Base-by-base conservation (phyloP, 2,888 invertebrate genomes). In the Galeruca laticollis region DNA sequence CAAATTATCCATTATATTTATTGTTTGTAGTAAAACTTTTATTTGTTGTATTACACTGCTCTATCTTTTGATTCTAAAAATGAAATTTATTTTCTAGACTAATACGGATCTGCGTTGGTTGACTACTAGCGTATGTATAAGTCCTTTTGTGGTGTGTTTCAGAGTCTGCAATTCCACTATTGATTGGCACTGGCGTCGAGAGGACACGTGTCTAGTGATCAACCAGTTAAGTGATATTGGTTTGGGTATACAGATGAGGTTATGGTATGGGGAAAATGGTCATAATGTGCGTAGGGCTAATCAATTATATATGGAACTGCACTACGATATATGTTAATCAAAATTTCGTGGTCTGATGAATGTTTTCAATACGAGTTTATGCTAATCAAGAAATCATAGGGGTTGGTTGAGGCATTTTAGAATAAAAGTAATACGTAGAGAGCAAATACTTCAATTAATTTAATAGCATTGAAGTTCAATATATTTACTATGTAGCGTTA, bases 221-320 rank as follows among this genome's bases (percentile, higher is more conserved):
- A 79, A 76, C 76, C 77, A 73, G 73, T 76, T 79, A 79, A 79
- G 76, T 77, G 76, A 79, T 77, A 76, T 75, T 77, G 71, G 73
- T 60, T 60, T 67, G 65, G 65, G 63, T 61, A 52, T 52, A 65
- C 26, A 65, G 20, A 63, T 52, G 52, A 26, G 52, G 21, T 52
- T 52, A 52, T 26, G 26, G 26, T 52, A 21, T 43, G 47, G 49
- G 54, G 57, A 47, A 64, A 43, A 57, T 57, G 43, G 20, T 57
- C 57, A 40, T 64, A 64, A 64, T 64, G 26, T 52, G 20, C 57
- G 18, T 18, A 64, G 47, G 26, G 43, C 64, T 54, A 64, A 64
- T 64, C 56, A 56, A 64, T 64, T 57, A 64, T 64, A 56, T 26
- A 56, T 43, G 54, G 47, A 47, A 47, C 18, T 47, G 40, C 63